These are phyloP conservation scores for Augochlorella aurata DNA, from an alignment of 2,888 invertebrate genomes.

Conservation along the genomic window DNA sequence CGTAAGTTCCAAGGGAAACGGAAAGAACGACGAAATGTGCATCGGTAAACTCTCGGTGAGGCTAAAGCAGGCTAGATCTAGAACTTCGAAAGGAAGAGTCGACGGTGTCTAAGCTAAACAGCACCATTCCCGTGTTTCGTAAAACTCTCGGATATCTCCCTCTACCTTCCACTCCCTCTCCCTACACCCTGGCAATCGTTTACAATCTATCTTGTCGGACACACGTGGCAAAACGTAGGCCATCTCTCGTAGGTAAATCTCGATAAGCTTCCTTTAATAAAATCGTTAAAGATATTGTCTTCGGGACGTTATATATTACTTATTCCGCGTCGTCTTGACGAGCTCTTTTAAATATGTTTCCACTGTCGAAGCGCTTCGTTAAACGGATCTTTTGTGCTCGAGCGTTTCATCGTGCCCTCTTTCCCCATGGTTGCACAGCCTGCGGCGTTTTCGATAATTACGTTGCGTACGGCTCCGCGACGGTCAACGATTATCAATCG, in stretches of 20 bases:
- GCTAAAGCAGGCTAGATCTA: not conserved
- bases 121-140: conserved; percentile 39
- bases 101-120: conserved; percentile 39
- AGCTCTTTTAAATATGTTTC: conserved; percentile 58
- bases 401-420: conserved; percentile 21
- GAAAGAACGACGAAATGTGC: conserved; percentile 8
- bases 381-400: conserved; percentile 36
- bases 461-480: conserved; percentile 35
- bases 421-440: conserved; percentile 22
- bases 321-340: conserved; percentile 70
- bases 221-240: conserved; percentile 70
- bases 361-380: conserved; percentile 53
- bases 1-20: not conserved
- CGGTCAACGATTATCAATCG: conserved; percentile 6
- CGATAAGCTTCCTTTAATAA: conserved; percentile 59
- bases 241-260: conserved; percentile 64
- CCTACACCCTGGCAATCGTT: conserved; percentile 12
- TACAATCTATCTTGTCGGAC: conserved; percentile 52
- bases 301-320: conserved; percentile 79
- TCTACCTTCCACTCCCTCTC: not conserved
- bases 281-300: conserved; percentile 76
- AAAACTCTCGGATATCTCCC: conserved; percentile 17
- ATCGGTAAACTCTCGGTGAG: conserved; percentile 16
- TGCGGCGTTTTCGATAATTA: conserved; percentile 29
- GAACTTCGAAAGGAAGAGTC: conserved; percentile 14